phyloP scores from a whole-genome alignment of 2,888 invertebrate species.

The Meta bourneti region DNA sequence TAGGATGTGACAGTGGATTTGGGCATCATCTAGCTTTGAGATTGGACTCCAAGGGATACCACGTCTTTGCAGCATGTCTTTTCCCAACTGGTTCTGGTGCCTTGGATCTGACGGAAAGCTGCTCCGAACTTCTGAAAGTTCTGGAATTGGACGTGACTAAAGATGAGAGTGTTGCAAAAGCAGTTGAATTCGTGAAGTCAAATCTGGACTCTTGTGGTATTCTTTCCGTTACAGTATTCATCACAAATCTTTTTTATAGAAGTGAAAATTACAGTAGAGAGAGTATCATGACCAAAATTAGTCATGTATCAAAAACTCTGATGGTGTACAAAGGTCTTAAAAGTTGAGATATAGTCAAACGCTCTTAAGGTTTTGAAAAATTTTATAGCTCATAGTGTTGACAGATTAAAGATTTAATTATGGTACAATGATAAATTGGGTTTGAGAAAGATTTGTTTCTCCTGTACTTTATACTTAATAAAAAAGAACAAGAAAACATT shows the following conservation, averaged over 20 bases:
- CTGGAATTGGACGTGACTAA: slow-evolving; percentile 81
- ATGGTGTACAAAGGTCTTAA: no score
- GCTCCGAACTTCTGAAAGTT: slow-evolving; percentile 79
- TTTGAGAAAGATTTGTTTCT: no score
- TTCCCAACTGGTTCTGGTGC: slow-evolving; percentile 78
- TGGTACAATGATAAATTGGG: no score
- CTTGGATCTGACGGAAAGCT: slow-evolving; percentile 77
- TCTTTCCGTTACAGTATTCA: not conserved
- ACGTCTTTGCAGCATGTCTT: slow-evolving; percentile 64
- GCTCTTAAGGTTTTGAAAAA: no score
- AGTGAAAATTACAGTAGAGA: no score
- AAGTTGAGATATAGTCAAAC: no score
- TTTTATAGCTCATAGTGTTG: no score
- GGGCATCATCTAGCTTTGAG: slow-evolving; percentile 12
- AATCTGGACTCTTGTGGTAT: not conserved
- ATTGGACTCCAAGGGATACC: slow-evolving; percentile 13
- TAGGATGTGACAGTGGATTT: slow-evolving; percentile 55
- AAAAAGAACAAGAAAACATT: no score
- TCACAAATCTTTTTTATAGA: not conserved
- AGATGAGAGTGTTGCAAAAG: slow-evolving; percentile 79
- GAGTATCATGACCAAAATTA: no score
- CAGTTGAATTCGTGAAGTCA: slow-evolving; percentile 78
- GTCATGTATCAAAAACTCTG: no score
- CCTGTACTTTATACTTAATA: no score
- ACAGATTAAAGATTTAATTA: no score